Base-by-base conservation (phyloP, 2,797 vertebrate genomes). In the Sebastes vulpes region DNA sequence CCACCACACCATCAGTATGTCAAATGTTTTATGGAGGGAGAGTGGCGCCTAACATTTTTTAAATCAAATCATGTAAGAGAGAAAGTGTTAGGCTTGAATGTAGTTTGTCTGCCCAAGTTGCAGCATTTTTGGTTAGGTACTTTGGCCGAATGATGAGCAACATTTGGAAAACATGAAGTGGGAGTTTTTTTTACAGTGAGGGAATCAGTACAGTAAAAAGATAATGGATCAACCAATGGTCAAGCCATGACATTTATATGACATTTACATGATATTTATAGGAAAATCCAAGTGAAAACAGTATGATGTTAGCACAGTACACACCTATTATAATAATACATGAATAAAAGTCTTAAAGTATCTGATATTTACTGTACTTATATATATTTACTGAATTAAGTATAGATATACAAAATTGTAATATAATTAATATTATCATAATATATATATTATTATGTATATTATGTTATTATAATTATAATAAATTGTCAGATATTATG, bases 11-110 rank as follows among this genome's bases (percentile, higher is more conserved):
- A 90, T 91, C 82, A 90, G 81, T 65, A 80, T 84, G 87, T 92
- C 82, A 89, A 83, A 93, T 88, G 87, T 91, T 93, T 88, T 89
- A 90, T 89, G 78, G 86, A 83, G 70, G 60, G 86, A 82, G 86
- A 89, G 52, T 5, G 84, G 93, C 82, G 87, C 89, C 89, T 78
- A 71, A 80, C 77, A 35, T 80, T 86, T 85, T 82, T 64, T 48
- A 10, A 83, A 89, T 84, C 79, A 89, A 85, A 85, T 83, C 81
- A 68, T 69, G 54, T 75, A 48, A 23, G 11, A 61, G 25, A 71
- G 69, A 85, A 65, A 48, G 59, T 53, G 68, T 79, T 71, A 59
- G 25, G 72, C 50, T 70, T 79, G 48, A 79, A 65, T 65, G 16
- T 52, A 81, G 32, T 31, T 68, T 72, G 48, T 73, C 79, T 72